These are phyloP conservation scores for Centropus bengalensis DNA, from an alignment of 2,113 vertebrate species.

Conservation along the genomic window DNA sequence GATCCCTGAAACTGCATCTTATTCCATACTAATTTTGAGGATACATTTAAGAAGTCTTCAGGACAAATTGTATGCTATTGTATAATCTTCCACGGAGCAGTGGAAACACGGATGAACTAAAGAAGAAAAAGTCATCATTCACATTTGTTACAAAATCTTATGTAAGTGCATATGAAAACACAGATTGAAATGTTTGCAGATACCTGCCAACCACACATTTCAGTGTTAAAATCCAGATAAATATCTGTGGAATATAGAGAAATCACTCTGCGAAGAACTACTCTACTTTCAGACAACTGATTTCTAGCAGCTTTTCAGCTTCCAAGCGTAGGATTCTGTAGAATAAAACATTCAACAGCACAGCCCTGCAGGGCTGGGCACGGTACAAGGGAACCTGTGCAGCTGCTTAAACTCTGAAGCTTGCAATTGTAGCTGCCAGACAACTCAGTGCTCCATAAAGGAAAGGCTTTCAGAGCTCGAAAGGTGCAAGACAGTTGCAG, in stretches of 20 bases:
- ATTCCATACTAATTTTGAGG: not conserved
- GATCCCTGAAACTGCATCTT: not conserved
- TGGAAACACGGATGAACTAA: not conserved
- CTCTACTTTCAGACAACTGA: not conserved
- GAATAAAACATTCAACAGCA: not conserved
- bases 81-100: not conserved
- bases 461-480: not conserved
- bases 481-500: constrained; percentile 28
- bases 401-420: not conserved
- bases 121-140: not conserved
- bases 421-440: not conserved
- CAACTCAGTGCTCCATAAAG: not conserved
- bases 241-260: not conserved
- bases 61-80: not conserved
- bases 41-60: not conserved
- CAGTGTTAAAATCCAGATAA: not conserved
- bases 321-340: not conserved
- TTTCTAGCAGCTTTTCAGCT: not conserved
- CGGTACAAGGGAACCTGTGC: not conserved
- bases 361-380: rapidly evolving
- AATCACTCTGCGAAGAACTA: not conserved
- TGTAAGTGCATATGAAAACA: not conserved
- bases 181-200: not conserved
- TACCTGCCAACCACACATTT: not conserved
- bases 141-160: not conserved